Base-by-base conservation (phyloP, 2,113 vertebrate species). In the Bufo gargarizans region DNA sequence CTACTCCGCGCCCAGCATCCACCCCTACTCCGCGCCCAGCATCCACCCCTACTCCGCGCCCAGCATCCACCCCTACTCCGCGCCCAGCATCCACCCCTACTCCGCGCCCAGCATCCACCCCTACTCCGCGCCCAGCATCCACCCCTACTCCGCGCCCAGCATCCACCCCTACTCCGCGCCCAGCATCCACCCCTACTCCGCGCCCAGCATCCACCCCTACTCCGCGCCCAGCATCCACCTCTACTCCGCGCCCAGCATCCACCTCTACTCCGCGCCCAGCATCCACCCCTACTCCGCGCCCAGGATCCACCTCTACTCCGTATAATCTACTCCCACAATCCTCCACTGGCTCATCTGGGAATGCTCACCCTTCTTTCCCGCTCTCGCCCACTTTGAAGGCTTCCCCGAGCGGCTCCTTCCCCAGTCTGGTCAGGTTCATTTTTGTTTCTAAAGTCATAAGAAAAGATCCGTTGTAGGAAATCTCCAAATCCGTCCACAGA, bases 381-480 rank as follows among this genome's bases (percentile, higher is more conserved):
- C 96, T 95, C 89, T 99, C 98, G 87, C 97, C 97, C 76, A 95
- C 94, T 92, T 89, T 95, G 55, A 97, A 92, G 0, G 96, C 96
- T 91, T 99, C 98, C 76, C 95, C 96, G 85, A 95, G 91, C 0
- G 95, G 95, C 91, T 99, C 98, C 94, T 99, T 99, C 88, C 98
- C 98, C 91, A 99, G 95, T 91, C 96, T 96, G 90, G 96, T 96
- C 93, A 99, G 94, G 94, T 99, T 99, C 98, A 99, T 97, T 95
- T 99, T 99, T 90, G 98, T 99, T 94, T 99, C 97, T 4, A 99
- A 93, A 8, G 97, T 99, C 98, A 99, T 99, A 77, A 98, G 96
- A 94, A 99, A 99, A 90, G 98, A 99, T 79, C 98, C 98, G 6
- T 94, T 96, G 93, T 99, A 99, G 89, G 97, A 98, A 90, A 99